Evolutionary conservation across 2,797 vertebrate species (phyloP).

Genomic region (Poeciliopsis paucimaculata): DNA sequence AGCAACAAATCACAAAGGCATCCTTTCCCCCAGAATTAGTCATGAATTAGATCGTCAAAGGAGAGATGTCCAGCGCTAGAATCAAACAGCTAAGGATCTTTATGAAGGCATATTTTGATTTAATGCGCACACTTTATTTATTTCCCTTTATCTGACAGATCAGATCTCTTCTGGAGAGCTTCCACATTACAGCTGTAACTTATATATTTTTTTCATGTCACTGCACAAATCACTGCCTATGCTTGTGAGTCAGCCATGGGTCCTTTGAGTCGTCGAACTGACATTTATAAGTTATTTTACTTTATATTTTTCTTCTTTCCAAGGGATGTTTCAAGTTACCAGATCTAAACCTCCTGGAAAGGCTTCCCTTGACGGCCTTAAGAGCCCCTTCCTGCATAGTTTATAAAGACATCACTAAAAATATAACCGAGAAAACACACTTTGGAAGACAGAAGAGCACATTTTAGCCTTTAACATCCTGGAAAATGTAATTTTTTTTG

Average conservation of each 20-base stretch:
- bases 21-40: slow-evolving; percentile 43
- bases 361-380: slow-evolving; percentile 54
- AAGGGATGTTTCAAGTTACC: slow-evolving; percentile 61
- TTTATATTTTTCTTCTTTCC: slow-evolving; percentile 39
- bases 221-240: slow-evolving; percentile 30
- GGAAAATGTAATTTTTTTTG: slow-evolving; percentile 5
- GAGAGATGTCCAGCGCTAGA: background rate
- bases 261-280: slow-evolving; percentile 51
- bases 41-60: slow-evolving; percentile 35
- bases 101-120: background rate
- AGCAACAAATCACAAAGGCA: slow-evolving; percentile 57
- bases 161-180: background rate
- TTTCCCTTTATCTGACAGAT: background rate
- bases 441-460: slow-evolving; percentile 2
- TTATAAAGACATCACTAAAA: slow-evolving; percentile 45
- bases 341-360: slow-evolving; percentile 47
- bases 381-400: slow-evolving; percentile 58
- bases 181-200: background rate
- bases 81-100: background rate
- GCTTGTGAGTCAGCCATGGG: slow-evolving; percentile 39
- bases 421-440: slow-evolving; percentile 34
- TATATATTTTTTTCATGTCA: slow-evolving; percentile 12
- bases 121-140: background rate
- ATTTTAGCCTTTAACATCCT: slow-evolving; percentile 15
- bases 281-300: slow-evolving; percentile 54